Percentiles rank a stretch among this genome's conserved stretches.
These are phyloP conservation scores for Heteromormyrus szaboi DNA, from an alignment of 2,797 vertebrate species.

Conservation along the genomic window DNA sequence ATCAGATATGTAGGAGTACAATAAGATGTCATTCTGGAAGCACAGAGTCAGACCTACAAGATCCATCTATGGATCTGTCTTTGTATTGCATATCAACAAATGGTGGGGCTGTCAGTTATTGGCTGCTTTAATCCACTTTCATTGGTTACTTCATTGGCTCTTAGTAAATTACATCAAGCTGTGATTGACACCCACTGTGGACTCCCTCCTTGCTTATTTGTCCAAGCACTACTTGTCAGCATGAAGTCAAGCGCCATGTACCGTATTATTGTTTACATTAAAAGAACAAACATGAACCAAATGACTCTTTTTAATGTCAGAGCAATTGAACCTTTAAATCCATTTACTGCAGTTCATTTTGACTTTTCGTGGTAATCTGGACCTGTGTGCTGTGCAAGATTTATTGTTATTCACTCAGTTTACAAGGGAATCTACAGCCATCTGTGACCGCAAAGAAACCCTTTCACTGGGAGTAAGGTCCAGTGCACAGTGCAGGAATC, in stretches of 20 bases:
- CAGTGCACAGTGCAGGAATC: constrained; percentile 41
- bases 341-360: background rate
- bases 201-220: background rate
- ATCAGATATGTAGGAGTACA: background rate
- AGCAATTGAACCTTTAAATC: constrained; percentile 1
- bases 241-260: background rate
- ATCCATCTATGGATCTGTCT: background rate
- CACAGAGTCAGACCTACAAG: background rate
- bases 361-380: background rate
- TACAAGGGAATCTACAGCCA: background rate
- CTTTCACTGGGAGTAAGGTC: constrained; percentile 31
- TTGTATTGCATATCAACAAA: background rate
- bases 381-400: background rate
- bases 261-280: background rate
- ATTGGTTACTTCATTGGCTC: background rate
- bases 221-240: background rate
- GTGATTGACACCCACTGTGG: background rate
- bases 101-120: background rate
- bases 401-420: background rate
- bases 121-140: background rate
- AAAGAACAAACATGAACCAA: background rate
- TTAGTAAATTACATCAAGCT: background rate
- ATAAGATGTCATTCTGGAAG: background rate
- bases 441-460: background rate
- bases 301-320: background rate